phyloP scores from a whole-genome alignment of 2,113 vertebrate genomes.

The Cervus canadensis region DNA sequence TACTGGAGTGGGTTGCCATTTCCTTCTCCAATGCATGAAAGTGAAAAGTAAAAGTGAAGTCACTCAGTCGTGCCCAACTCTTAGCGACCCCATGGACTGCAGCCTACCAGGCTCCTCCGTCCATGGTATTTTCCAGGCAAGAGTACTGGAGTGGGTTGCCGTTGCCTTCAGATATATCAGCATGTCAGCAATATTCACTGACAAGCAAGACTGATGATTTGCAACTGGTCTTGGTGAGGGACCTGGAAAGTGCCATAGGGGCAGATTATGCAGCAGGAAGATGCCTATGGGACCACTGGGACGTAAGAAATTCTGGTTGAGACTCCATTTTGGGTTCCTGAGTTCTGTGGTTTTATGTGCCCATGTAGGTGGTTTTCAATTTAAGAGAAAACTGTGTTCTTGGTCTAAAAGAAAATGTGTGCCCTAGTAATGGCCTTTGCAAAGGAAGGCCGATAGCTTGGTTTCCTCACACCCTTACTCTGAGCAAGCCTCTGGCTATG shows the following conservation, averaged over 20 bases:
- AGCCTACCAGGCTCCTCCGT: too few species aligned
- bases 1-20: too few species aligned
- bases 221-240: background rate
- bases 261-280: background rate
- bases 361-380: background rate
- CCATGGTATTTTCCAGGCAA: too few species aligned
- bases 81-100: too few species aligned
- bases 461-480: background rate
- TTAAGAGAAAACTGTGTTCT: background rate
- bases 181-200: background rate
- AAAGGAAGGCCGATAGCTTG: background rate
- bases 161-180: background rate
- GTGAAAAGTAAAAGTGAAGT: too few species aligned
- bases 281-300: background rate
- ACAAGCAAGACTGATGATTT: background rate
- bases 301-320: background rate
- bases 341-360: background rate
- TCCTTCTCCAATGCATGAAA: too few species aligned
- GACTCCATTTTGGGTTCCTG: background rate
- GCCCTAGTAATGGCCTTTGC: background rate
- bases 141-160: too few species aligned
- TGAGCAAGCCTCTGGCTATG: background rate
- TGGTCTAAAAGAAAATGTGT: background rate
- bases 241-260: background rate
- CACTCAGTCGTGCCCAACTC: too few species aligned